These are phyloP conservation scores for Anguilla anguilla DNA, from an alignment of 2,797 vertebrate genomes.

Conservation along the genomic window DNA sequence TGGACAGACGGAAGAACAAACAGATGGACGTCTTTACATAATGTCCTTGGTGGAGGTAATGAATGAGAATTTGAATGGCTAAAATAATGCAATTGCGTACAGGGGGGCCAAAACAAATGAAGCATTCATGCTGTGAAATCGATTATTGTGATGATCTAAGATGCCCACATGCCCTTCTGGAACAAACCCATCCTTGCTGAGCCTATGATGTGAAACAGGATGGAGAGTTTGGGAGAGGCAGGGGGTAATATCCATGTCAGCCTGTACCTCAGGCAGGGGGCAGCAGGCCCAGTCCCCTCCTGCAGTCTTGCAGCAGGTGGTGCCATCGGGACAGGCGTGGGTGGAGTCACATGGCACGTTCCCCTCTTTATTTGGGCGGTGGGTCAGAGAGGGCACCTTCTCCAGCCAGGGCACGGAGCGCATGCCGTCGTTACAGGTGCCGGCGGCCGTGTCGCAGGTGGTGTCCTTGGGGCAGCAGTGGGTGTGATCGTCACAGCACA, in stretches of 20 bases:
- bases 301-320: background rate
- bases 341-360: background rate
- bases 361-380: background rate
- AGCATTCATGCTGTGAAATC: no score
- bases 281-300: background rate
- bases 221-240: no score
- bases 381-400: slow-evolving; percentile 42
- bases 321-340: background rate
- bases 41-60: no score
- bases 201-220: no score
- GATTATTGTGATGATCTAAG: no score
- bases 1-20: no score
- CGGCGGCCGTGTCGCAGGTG: slow-evolving; percentile 67
- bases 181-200: background rate
- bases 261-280: background rate
- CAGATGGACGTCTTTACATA: no score
- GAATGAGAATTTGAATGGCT: no score
- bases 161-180: background rate
- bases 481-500: slow-evolving; percentile 78
- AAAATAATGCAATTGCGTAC: no score
- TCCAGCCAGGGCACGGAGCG: slow-evolving; percentile 44
- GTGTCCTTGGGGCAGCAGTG: slow-evolving; percentile 85
- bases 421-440: slow-evolving; percentile 24
- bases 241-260: background rate
- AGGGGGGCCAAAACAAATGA: no score